Evolutionary conservation across 2,888 invertebrate species (phyloP).

Genomic region (Ennomos erosarius): DNA sequence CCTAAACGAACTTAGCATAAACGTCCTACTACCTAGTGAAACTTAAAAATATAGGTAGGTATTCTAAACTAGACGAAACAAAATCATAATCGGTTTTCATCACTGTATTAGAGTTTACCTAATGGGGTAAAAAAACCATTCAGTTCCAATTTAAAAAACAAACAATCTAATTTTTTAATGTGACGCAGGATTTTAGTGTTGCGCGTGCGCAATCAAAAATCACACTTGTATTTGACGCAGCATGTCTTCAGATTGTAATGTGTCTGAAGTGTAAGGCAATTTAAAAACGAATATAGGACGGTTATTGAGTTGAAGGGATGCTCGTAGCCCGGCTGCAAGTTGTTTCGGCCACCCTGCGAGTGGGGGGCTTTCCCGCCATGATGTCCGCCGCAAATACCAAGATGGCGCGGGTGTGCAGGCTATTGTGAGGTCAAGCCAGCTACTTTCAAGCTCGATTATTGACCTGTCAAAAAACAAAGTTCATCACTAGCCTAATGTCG

Average conservation of each 20-base stretch:
- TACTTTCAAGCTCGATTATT: constrained; percentile 38
- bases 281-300: constrained; percentile 63
- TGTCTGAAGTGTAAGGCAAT: constrained; percentile 21
- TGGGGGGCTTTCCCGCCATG: constrained; percentile 58
- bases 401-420: constrained; percentile 64
- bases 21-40: no score
- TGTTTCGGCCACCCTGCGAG: constrained; percentile 52
- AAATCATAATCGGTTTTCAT: background rate
- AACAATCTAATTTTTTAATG: no score
- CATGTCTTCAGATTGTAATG: constrained; percentile 3
- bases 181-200: constrained; percentile 5
- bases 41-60: no score
- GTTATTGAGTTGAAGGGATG: constrained; percentile 62
- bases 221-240: constrained; percentile 11
- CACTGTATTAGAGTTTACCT: background rate
- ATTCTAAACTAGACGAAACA: background rate
- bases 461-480: constrained; percentile 18
- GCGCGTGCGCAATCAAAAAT: background rate
- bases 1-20: no score
- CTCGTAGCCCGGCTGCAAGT: constrained; percentile 57
- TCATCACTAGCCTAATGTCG: no score
- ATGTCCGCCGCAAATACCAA: constrained; percentile 74
- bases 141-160: no score
- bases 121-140: no score
- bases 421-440: constrained; percentile 62